Base-by-base conservation (phyloP, 2,797 vertebrate genomes). In the Coccyzus lansbergi region DNA sequence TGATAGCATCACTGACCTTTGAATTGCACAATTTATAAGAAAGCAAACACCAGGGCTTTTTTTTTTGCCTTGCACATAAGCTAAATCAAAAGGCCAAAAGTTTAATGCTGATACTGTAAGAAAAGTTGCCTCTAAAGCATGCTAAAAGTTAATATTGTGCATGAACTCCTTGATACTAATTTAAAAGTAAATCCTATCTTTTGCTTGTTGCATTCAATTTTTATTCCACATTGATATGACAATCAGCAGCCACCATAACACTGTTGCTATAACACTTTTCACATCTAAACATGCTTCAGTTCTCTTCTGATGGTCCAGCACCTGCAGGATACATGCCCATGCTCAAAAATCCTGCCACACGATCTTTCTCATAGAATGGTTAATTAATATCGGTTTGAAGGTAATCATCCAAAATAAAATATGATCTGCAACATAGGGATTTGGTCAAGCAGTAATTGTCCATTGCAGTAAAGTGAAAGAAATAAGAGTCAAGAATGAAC, bases 1-100 rank as follows among this genome's bases (percentile, higher is more conserved):
- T 69, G 91, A 91, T 64, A 81, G 86, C 82, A 80, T 93, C 83
- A 88, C 12, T 97, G 97, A 97, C 97, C 97, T 96, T 85, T 94
- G 95, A 96, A 83, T 83, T 80, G 76, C 58, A 51, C 83, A 58
- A 96, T 97, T 93, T 88, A 64, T 94, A 95, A 94, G 80, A 51
- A 74, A 63, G 59, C 21, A 72, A 72, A 91, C 62, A 63, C 5
- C 6, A 36, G 48, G 28, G 20, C 14, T 14, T 36, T 14, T 14
- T 36, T 40, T 52, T 94, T 48, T 74, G n/a, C 62, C 31, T 75
- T 40, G 42, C 40, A 60, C 3, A 7, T 29, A 33, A 88, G 29
- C 84, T 68, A 87, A 93, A 78, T 52, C 48, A 34, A 34, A 67
- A 33, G 25, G n/a, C 33, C 36, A 10, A 55, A 78, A 82, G 16